phyloP scores from a whole-genome alignment of 2,888 invertebrate species.

The Cerastis leucographa region DNA sequence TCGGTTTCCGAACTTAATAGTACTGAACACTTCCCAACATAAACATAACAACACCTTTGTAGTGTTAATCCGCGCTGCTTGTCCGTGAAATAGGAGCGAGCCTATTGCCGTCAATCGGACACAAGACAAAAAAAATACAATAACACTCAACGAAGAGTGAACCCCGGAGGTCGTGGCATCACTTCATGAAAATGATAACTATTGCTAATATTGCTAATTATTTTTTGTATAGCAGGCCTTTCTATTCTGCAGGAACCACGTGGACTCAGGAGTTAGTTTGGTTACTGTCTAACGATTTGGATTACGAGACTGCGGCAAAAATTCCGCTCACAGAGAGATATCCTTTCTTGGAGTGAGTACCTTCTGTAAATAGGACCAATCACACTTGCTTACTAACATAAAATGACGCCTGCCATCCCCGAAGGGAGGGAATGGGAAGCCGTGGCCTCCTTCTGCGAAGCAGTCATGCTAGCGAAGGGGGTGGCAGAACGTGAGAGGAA shows the following conservation, averaged over 20 bases:
- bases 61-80: too few species aligned
- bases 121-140: neutral
- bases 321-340: slow-evolving; percentile 90
- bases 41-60: neutral
- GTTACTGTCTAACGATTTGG: slow-evolving; percentile 92
- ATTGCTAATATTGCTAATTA: neutral
- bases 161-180: neutral
- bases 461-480: too few species aligned
- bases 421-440: too few species aligned
- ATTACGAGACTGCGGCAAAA: slow-evolving; percentile 91
- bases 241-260: slow-evolving; percentile 88
- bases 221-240: neutral
- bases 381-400: neutral
- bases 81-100: too few species aligned
- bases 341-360: slow-evolving; percentile 92
- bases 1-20: neutral
- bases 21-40: neutral
- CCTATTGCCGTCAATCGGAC: neutral
- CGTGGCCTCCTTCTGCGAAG: too few species aligned
- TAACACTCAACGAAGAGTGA: neutral
- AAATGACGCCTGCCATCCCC: too few species aligned
- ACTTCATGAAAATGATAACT: neutral
- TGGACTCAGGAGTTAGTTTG: slow-evolving; percentile 94
- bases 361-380: neutral
- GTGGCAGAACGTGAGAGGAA: too few species aligned